A percentile compares a stretch with the other conserved stretches of the same genome.
Conservation (phyloP, 2,113 vertebrate genomes). For the Strix aluco region DNA sequence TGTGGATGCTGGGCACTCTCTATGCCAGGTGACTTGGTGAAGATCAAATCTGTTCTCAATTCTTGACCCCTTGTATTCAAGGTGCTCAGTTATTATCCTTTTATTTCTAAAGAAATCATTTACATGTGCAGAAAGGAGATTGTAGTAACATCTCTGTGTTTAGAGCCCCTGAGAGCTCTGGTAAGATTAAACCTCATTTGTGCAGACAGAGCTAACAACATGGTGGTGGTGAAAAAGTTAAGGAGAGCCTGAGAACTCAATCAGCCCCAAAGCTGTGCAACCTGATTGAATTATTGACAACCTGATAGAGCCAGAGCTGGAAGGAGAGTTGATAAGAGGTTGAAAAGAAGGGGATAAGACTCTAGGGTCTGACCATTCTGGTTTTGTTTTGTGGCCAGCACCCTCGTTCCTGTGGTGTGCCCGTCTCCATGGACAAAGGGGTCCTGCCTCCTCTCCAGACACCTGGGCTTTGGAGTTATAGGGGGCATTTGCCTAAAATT, state of each 20-base stretch:
- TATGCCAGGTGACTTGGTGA: accelerated
- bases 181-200: not conserved
- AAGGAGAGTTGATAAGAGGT: not conserved
- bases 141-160: not conserved
- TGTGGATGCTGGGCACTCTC: not conserved
- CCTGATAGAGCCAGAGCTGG: not conserved
- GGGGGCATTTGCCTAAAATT: accelerated
- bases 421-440: not conserved
- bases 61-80: not conserved
- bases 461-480: not conserved
- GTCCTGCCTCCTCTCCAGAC: not conserved
- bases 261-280: not conserved
- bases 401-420: not conserved
- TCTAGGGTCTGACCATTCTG: not conserved
- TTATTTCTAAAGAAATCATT: not conserved
- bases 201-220: not conserved
- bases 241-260: not conserved
- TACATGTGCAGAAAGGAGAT: not conserved
- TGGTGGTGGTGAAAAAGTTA: not conserved
- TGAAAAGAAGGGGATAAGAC: not conserved
- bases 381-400: not conserved
- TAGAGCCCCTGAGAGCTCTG: not conserved
- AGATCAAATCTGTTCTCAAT: not conserved
- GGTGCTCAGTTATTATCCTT: not conserved
- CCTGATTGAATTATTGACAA: not conserved